Base-by-base conservation (phyloP, 2,113 vertebrate species). In the Antidorcas marsupialis region DNA sequence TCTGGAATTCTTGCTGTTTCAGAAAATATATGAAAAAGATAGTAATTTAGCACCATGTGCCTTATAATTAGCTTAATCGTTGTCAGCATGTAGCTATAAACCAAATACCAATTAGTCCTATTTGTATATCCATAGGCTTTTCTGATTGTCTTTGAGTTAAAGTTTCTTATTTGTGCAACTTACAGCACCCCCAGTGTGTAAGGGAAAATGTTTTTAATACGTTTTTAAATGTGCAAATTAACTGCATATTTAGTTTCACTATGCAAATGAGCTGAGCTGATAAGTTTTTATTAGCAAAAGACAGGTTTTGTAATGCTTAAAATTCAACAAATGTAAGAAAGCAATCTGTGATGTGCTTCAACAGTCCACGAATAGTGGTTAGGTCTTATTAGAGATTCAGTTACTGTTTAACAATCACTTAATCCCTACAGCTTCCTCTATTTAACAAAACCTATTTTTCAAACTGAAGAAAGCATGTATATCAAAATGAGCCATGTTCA, bases 11-110 rank as follows among this genome's bases (percentile, higher is more conserved):
- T 97, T 95, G 87, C 91, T 97, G 94, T 94, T 96, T 96, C 91
- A 60, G 60, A 97, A 87, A 88, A 98, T 96, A 45, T 97, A 97
- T 93, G 96, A 95, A 98, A 99, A 98, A 97, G 82, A 98, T 98
- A 96, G 96, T 95, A 98, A 98, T 98, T 99, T 98, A 97, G 93
- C 98, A 98, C 98, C 97, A 97, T 97, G 97, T 7, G 95, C 87
- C 91, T 98, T 97, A 98, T 98, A 98, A 99, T 99, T 98, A 98
- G 97, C 97, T 98, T 98, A 98, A 99, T 99, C 79, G 81, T 97
- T 99, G 97, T 96, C 98, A 98, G 98, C 98, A 97, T 98, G 98
- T 87, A 98, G 98, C 98, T 98, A 97, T 98, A 98, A 98, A 98
- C 96, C 91, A 98, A 98, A 98, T 97, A 98, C 93, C 98, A 98